Evolutionary conservation across 2,113 vertebrate genomes (phyloP).

Genomic region (Dryoscopus gambensis): DNA sequence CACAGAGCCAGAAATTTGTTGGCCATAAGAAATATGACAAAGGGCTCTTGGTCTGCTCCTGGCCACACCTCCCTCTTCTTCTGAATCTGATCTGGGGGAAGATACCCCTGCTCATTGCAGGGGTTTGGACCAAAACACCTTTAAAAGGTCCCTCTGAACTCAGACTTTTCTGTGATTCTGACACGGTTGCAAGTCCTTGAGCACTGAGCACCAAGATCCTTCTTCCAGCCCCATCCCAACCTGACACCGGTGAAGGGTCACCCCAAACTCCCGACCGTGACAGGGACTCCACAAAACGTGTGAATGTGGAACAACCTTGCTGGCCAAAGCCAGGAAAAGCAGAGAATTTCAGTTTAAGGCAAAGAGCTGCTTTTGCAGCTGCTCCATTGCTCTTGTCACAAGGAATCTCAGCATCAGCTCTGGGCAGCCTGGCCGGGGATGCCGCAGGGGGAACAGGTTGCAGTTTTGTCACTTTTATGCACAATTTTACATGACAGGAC

Average conservation of each 20-base stretch:
- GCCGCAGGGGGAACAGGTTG: not conserved
- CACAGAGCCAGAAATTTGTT: not conserved
- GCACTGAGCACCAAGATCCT: not conserved
- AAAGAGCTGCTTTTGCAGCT: not conserved
- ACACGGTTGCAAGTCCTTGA: not conserved
- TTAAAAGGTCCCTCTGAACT: not conserved
- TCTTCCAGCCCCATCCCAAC: not conserved
- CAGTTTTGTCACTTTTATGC: constrained; percentile 21
- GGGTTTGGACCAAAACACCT: not conserved
- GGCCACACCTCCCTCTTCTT: not conserved
- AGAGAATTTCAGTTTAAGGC: not conserved
- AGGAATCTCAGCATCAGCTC: not conserved
- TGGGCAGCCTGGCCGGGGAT: not conserved
- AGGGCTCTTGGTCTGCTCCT: not conserved
- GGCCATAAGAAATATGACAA: fast-evolving
- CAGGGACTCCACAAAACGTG: not conserved
- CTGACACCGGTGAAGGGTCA: fast-evolving
- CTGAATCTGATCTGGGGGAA: not conserved
- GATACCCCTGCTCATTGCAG: not conserved
- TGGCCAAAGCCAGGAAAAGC: not conserved
- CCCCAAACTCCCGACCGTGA: not conserved
- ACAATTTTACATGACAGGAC: constrained; percentile 30
- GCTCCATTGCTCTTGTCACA: constrained; percentile 34
- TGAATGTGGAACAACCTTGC: fast-evolving
- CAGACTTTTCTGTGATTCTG: not conserved